Percentiles rank a stretch among this genome's conserved stretches.
Evolutionary conservation across 2,113 vertebrate species (phyloP).

Genomic region (Rhinolophus ferrumequinum): DNA sequence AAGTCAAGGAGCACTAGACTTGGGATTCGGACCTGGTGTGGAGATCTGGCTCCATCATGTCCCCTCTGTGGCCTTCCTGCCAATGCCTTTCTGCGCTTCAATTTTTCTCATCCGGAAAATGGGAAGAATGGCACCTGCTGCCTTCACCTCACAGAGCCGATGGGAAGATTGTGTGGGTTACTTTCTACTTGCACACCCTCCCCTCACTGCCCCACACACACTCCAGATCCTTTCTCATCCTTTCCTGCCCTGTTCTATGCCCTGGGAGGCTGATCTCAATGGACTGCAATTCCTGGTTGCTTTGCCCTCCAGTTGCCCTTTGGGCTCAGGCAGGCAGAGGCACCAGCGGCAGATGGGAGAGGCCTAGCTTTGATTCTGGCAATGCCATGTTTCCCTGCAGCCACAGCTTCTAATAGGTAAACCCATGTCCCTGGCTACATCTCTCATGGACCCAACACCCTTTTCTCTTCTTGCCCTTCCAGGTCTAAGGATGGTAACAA

Average conservation of each 20-base stretch:
- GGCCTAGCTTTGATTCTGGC: background rate
- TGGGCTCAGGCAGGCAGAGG: background rate
- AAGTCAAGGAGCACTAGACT: background rate
- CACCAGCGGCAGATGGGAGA: too few relatives aligned
- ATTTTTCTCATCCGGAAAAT: background rate
- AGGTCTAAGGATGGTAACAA: background rate
- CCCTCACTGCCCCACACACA: too few relatives aligned
- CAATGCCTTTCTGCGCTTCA: background rate
- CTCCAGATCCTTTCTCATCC: background rate
- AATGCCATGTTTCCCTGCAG: background rate
- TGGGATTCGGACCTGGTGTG: background rate
- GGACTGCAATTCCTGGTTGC: background rate
- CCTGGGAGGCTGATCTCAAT: background rate
- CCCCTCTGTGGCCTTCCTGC: background rate
- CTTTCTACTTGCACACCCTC: background rate
- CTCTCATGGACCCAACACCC: background rate
- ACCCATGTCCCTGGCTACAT: background rate
- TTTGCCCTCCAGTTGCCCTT: background rate
- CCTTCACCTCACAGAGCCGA: background rate
- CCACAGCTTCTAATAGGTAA: background rate
- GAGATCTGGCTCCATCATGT: background rate
- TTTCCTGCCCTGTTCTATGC: background rate
- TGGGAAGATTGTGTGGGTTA: background rate
- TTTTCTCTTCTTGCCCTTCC: background rate
- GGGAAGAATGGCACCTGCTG: background rate